phyloP scores from a whole-genome alignment of 2,888 invertebrate genomes.

The Campoplex capitator region DNA sequence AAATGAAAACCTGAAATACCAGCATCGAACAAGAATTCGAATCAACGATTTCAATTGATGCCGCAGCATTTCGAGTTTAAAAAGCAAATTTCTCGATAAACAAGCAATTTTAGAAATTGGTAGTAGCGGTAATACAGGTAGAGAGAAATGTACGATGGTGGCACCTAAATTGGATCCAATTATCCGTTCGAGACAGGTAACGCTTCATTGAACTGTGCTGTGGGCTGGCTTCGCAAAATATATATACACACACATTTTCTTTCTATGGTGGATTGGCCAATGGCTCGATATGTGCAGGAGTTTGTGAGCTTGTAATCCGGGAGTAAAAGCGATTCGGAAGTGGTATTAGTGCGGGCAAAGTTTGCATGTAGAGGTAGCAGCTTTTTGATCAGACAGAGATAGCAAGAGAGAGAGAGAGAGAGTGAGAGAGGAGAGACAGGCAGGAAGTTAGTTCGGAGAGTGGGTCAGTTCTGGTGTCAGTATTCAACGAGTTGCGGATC shows the following conservation, averaged over 20 bases:
- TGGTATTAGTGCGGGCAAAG: slow-evolving; percentile 7
- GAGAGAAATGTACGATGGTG: slow-evolving; percentile 21
- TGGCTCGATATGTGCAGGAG: not conserved
- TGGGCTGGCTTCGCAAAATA: slow-evolving; percentile 47
- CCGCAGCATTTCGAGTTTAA: not conserved
- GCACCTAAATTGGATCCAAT: slow-evolving; percentile 57
- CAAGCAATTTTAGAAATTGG: slow-evolving; percentile 12
- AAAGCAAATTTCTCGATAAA: slow-evolving; percentile 19
- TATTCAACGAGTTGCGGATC: slow-evolving; percentile 70
- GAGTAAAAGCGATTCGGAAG: slow-evolving; percentile 29
- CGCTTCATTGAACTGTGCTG: slow-evolving; percentile 56
- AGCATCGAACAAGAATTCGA: not conserved
- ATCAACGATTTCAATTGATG: not conserved
- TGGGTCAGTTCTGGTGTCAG: slow-evolving; percentile 49
- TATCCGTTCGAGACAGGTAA: slow-evolving; percentile 43
- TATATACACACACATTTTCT: not conserved
- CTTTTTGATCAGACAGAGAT: slow-evolving; percentile 66
- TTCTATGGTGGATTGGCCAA: not conserved
- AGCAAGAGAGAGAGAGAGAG: too few relatives aligned
- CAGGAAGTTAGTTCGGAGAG: not conserved
- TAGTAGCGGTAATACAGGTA: not conserved
- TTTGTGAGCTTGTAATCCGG: slow-evolving; percentile 16
- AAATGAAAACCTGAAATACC: too few relatives aligned
- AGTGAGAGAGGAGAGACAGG: not conserved
- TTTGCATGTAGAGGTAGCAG: slow-evolving; percentile 14